Percentiles rank a stretch among this genome's conserved stretches.
phyloP scores from a whole-genome alignment of 1,140 invertebrate species.

The Pseudoatta argentina region DNA sequence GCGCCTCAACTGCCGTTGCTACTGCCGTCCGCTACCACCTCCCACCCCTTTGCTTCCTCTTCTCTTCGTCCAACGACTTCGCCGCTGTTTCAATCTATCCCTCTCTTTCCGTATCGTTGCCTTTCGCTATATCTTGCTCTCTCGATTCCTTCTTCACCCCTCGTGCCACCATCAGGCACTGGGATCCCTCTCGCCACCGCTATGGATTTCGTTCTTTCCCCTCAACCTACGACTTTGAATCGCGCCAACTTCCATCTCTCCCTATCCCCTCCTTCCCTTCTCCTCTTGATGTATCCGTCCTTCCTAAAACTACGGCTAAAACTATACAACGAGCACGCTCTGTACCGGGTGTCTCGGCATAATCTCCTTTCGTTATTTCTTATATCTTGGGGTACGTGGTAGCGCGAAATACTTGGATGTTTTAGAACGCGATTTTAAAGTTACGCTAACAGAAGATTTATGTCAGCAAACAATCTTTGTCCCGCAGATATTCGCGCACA shows the following conservation, averaged over 20 bases:
- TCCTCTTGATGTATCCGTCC: slow-evolving; percentile 75
- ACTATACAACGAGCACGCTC: slow-evolving; percentile 82
- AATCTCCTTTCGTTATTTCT: slow-evolving; percentile 50
- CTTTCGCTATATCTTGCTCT: slow-evolving; percentile 48
- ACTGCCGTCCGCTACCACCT: slow-evolving; percentile 80
- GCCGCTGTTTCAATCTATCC: slow-evolving; percentile 57
- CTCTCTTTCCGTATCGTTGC: slow-evolving; percentile 25
- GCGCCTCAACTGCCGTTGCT: slow-evolving; percentile 85
- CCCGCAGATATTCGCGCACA: background rate
- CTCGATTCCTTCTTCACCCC: slow-evolving; percentile 27
- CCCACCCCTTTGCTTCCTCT: slow-evolving; percentile 70
- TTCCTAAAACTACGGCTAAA: slow-evolving; percentile 83
- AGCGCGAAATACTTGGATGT: slow-evolving; percentile 8
- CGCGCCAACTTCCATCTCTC: slow-evolving; percentile 80
- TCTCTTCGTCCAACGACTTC: slow-evolving; percentile 67
- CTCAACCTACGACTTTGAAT: slow-evolving; percentile 79
- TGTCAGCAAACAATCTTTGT: background rate
- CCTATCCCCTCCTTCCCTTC: background rate
- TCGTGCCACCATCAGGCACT: slow-evolving; percentile 11
- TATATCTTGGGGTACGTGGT: slow-evolving; percentile 1
- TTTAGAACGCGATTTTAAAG: slow-evolving; percentile 21
- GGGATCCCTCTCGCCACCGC: slow-evolving; percentile 57
- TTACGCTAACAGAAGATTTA: background rate
- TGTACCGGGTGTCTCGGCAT: slow-evolving; percentile 78
- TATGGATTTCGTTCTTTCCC: slow-evolving; percentile 64